These are phyloP conservation scores for Bovichtus variegatus DNA, from an alignment of 2,797 vertebrate genomes.

Conservation along the genomic window DNA sequence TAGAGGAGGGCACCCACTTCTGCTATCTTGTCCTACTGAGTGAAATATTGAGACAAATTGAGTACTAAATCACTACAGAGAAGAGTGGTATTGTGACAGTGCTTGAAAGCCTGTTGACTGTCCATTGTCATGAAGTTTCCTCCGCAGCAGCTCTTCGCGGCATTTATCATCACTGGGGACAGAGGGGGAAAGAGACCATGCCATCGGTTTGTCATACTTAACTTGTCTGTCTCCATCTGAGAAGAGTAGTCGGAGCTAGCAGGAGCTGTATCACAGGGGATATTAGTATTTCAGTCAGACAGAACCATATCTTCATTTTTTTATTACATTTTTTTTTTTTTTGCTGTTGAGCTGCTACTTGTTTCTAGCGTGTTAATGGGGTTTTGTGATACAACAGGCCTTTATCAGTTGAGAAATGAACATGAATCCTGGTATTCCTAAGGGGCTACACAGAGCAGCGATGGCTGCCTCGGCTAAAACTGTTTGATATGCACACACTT, in stretches of 20 bases:
- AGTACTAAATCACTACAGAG: slow-evolving; percentile 76
- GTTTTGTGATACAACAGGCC: slow-evolving; percentile 8
- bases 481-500: slow-evolving; percentile 10
- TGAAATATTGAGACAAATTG: slow-evolving; percentile 82
- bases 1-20: slow-evolving; percentile 65
- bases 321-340: not conserved
- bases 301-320: slow-evolving; percentile 28
- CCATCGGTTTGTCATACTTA: slow-evolving; percentile 75
- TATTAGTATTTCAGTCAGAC: slow-evolving; percentile 43
- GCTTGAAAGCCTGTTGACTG: slow-evolving; percentile 69
- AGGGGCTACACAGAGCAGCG: slow-evolving; percentile 5
- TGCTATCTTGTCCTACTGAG: slow-evolving; percentile 76
- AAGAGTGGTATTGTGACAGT: slow-evolving; percentile 71
- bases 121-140: slow-evolving; percentile 71
- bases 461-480: slow-evolving; percentile 12
- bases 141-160: slow-evolving; percentile 65
- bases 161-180: slow-evolving; percentile 72
- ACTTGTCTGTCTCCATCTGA: slow-evolving; percentile 70
- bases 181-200: slow-evolving; percentile 53
- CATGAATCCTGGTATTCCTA: slow-evolving; percentile 2
- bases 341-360: slow-evolving; percentile 20
- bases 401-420: slow-evolving; percentile 18
- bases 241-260: slow-evolving; percentile 38
- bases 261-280: slow-evolving; percentile 44
- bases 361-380: slow-evolving; percentile 28